Evolutionary conservation across 1,140 invertebrate species (phyloP).

Genomic region (Pentalonia nigronervosa): DNA sequence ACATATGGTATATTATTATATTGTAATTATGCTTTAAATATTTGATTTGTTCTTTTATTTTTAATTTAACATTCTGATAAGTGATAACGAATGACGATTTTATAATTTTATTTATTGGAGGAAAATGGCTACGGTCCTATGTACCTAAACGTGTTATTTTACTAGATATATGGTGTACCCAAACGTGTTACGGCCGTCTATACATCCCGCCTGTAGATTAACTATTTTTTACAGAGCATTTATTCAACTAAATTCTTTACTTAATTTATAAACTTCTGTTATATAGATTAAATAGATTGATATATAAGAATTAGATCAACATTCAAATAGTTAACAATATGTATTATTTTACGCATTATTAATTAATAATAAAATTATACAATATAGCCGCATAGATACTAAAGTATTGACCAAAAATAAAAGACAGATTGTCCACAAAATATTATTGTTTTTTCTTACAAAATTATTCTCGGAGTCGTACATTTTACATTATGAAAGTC

Average conservation of each 20-base stretch:
- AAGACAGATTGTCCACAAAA: not conserved
- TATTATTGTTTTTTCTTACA: not conserved
- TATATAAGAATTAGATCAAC: not conserved
- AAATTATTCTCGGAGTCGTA: not conserved
- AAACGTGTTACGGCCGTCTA: too few relatives aligned
- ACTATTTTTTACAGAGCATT: not conserved
- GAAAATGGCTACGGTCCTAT: too few relatives aligned
- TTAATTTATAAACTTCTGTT: not conserved
- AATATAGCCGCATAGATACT: too few relatives aligned
- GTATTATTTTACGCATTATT: not conserved
- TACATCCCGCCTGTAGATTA: not conserved
- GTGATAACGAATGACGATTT: too few relatives aligned
- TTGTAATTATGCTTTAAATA: too few relatives aligned
- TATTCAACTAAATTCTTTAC: not conserved
- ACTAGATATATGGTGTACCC: too few relatives aligned
- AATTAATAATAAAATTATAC: not conserved
- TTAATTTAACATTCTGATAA: too few relatives aligned
- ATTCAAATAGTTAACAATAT: not conserved
- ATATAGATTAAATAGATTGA: too few relatives aligned
- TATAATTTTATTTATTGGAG: too few relatives aligned
- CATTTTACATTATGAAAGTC: conserved; percentile 30
- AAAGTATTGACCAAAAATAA: not conserved
- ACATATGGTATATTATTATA: too few relatives aligned
- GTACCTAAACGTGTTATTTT: too few relatives aligned
- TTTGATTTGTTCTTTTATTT: too few relatives aligned